Conservation (phyloP, 1,140 invertebrate species). For the Cotesia chilonis region DNA sequence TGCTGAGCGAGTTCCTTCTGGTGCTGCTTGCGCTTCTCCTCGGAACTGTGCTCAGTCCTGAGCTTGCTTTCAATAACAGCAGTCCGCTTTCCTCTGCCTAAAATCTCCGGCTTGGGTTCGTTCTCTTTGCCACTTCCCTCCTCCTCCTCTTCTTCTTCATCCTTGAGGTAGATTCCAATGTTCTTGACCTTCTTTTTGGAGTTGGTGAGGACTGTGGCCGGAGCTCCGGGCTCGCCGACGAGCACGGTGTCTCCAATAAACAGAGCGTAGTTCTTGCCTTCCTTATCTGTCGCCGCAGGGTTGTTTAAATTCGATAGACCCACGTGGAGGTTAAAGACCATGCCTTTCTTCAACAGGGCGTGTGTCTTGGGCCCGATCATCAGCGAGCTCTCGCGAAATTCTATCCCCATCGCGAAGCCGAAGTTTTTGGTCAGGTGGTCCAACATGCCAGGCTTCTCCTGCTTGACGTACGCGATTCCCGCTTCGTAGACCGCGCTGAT, state of each 20-base stretch:
- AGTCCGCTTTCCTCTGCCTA: slow-evolving; percentile 86
- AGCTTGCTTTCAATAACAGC: slow-evolving; percentile 96
- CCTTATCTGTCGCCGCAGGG: slow-evolving; percentile 82
- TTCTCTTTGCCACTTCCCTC: slow-evolving; percentile 78
- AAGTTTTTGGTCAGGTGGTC: slow-evolving; percentile 95
- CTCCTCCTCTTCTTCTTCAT: slow-evolving; percentile 88
- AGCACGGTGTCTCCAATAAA: slow-evolving; percentile 97
- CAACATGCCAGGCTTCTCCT: slow-evolving; percentile 84
- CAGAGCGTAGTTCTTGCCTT: slow-evolving; percentile 90
- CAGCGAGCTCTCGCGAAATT: slow-evolving; percentile 95
- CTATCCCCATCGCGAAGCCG: slow-evolving; percentile 96
- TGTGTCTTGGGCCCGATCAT: slow-evolving; percentile 91
- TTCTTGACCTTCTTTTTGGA: slow-evolving; percentile 97
- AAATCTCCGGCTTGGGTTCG: slow-evolving; percentile 70
- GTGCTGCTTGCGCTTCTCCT: slow-evolving; percentile 96
- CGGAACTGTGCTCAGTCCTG: slow-evolving; percentile 92
- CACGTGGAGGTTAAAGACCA: slow-evolving; percentile 97
- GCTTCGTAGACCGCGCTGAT: slow-evolving; percentile 90
- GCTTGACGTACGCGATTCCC: slow-evolving; percentile 84
- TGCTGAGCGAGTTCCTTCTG: slow-evolving; percentile 93
- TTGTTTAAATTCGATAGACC: slow-evolving; percentile 92
- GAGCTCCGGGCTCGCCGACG: slow-evolving; percentile 85
- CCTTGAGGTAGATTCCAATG: slow-evolving; percentile 95
- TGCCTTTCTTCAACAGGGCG: slow-evolving; percentile 86
- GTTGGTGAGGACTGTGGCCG: slow-evolving; percentile 89